Percentiles rank a stretch among this genome's conserved stretches.
Conservation (phyloP, 1,140 invertebrate species). For the Choristoneura fumiferana region DNA sequence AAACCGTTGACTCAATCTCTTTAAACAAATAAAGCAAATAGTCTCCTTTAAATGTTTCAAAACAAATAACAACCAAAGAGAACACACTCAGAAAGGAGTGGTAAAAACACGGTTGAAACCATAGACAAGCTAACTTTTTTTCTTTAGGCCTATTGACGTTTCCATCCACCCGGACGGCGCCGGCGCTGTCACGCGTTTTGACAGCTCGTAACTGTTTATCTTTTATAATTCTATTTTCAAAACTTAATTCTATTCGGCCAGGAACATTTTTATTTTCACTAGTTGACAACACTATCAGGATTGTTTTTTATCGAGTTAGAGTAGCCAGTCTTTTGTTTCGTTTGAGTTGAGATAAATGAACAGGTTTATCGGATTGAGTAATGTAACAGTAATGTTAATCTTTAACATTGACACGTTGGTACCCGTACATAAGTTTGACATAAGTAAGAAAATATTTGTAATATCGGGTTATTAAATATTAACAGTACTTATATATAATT, state of each 20-base stretch:
- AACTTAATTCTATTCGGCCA: conserved; percentile 47
- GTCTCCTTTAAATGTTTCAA: background rate
- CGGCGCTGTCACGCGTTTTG: conserved; percentile 48
- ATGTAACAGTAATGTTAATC: too few species aligned
- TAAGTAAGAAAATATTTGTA: too few species aligned
- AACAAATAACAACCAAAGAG: background rate
- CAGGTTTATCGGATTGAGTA: too few species aligned
- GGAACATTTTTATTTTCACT: conserved; percentile 51
- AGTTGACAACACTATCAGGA: conserved; percentile 40
- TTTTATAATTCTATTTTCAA: conserved; percentile 38
- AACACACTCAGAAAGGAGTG: conserved; percentile 1
- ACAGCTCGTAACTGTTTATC: conserved; percentile 53
- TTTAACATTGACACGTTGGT: too few species aligned
- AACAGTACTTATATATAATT: too few species aligned
- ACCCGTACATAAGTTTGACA: too few species aligned
- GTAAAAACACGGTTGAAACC: conserved; percentile 6
- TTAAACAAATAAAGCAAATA: background rate
- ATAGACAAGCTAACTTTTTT: conserved; percentile 3
- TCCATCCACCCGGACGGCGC: conserved; percentile 43
- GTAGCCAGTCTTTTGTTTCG: conserved; percentile 8
- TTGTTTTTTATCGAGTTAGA: conserved; percentile 25
- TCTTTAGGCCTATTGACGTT: conserved; percentile 56
- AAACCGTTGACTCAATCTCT: background rate
- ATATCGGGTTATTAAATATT: too few species aligned
- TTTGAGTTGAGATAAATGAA: background rate